Percentiles rank a stretch among this genome's conserved stretches.
phyloP scores from a whole-genome alignment of 2,113 vertebrate genomes.

The Epinephelus lanceolatus region DNA sequence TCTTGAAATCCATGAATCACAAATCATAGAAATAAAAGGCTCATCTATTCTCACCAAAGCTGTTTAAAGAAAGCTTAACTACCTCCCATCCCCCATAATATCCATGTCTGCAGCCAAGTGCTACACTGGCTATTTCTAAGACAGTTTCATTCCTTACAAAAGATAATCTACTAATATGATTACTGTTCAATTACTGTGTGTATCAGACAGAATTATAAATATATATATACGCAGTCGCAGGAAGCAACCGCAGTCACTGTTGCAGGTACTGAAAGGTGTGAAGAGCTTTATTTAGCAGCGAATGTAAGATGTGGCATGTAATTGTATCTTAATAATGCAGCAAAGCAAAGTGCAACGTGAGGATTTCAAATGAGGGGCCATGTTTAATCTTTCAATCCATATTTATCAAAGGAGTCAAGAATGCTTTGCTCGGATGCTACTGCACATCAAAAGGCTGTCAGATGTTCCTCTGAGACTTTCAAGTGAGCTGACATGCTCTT shows the following conservation, averaged over 20 bases:
- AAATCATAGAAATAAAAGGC: constrained; percentile 77
- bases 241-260: constrained; percentile 47
- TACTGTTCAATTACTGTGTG: constrained; percentile 76
- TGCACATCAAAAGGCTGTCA: constrained; percentile 87
- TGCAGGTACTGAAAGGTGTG: constrained; percentile 66
- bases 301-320: constrained; percentile 65
- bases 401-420: constrained; percentile 85
- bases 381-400: constrained; percentile 87
- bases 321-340: constrained; percentile 70
- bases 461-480: constrained; percentile 85
- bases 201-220: constrained; percentile 44
- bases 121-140: constrained; percentile 69
- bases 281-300: constrained; percentile 56
- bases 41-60: constrained; percentile 70
- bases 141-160: constrained; percentile 63
- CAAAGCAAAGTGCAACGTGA: constrained; percentile 55
- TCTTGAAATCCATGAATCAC: constrained; percentile 76
- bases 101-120: constrained; percentile 73
- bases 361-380: constrained; percentile 56
- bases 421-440: constrained; percentile 73
- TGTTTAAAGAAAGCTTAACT: constrained; percentile 60
- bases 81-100: constrained; percentile 73
- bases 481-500: constrained; percentile 66
- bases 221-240: constrained; percentile 36
- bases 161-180: constrained; percentile 84